Evolutionary conservation across 2,888 invertebrate genomes (phyloP).

Genomic region (Orchestes rusci): DNA sequence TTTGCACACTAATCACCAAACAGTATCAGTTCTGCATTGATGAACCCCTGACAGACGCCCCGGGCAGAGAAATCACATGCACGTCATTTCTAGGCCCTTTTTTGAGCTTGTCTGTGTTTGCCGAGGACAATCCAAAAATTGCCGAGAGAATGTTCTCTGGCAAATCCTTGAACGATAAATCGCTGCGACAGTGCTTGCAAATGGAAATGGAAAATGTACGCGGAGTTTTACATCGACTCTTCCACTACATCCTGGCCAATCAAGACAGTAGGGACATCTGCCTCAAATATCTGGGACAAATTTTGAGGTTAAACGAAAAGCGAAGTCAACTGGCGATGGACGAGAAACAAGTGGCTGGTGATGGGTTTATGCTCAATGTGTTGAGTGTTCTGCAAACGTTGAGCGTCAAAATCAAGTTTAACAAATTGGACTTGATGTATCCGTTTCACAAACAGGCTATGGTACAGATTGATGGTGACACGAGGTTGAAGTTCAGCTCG

Average conservation of each 20-base stretch:
- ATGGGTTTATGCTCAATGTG: conserved; percentile 94
- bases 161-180: conserved; percentile 54
- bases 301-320: conserved; percentile 76
- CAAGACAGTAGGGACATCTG: conserved; percentile 71
- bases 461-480: conserved; percentile 66
- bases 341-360: conserved; percentile 79
- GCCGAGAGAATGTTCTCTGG: conserved; percentile 38
- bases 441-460: conserved; percentile 75
- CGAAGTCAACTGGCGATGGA: conserved; percentile 87
- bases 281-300: conserved; percentile 69
- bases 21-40: conserved; percentile 56
- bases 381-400: conserved; percentile 86
- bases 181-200: conserved; percentile 63
- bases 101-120: conserved; percentile 83
- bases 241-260: conserved; percentile 78
- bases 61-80: conserved; percentile 82
- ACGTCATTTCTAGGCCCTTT: conserved; percentile 88
- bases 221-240: conserved; percentile 67
- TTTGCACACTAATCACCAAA: conserved; percentile 52
- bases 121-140: conserved; percentile 79
- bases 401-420: conserved; percentile 81
- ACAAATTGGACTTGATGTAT: conserved; percentile 84
- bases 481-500: conserved; percentile 74
- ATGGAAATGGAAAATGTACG: conserved; percentile 75
- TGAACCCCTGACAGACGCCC: conserved; percentile 44